These are phyloP conservation scores for Sciaenops ocellatus DNA, from an alignment of 2,797 vertebrate genomes.

Conservation along the genomic window DNA sequence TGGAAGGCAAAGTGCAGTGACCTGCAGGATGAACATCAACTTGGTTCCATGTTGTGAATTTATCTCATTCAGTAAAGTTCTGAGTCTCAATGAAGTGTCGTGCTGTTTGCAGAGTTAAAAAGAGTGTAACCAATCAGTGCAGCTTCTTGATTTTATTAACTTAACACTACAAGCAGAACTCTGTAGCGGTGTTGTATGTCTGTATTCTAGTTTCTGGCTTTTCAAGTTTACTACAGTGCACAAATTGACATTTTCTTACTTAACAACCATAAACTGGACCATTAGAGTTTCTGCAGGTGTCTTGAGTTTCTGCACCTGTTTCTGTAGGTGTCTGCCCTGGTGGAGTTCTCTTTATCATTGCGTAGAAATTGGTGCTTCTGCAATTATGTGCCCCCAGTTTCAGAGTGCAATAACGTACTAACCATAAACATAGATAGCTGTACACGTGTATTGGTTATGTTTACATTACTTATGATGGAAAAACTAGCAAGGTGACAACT, in stretches of 20 bases:
- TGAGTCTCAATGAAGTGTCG: no score
- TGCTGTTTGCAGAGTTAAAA: not conserved
- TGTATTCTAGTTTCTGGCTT: not conserved
- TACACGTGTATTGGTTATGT: no score
- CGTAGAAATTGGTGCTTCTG: no score
- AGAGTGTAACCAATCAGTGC: no score
- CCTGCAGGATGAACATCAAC: slow-evolving; percentile 2
- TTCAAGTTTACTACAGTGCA: slow-evolving; percentile 34
- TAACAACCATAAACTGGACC: not conserved
- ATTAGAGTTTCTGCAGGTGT: slow-evolving; percentile 7
- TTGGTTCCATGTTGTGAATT: not conserved
- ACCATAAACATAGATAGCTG: no score
- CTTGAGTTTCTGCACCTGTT: slow-evolving; percentile 40
- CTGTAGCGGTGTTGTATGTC: not conserved
- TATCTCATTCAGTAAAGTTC: not conserved
- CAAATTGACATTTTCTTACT: slow-evolving; percentile 40
- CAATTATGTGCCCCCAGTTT: no score
- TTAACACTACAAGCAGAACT: not conserved
- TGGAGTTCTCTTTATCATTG: not conserved
- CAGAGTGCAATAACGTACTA: no score
- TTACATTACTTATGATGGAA: no score
- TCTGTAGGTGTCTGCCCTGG: slow-evolving; percentile 1
- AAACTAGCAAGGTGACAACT: no score
- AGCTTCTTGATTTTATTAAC: not conserved
- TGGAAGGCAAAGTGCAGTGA: not conserved